Base-by-base conservation (phyloP, 2,888 invertebrate genomes). In the Lumbricus terrestris region DNA sequence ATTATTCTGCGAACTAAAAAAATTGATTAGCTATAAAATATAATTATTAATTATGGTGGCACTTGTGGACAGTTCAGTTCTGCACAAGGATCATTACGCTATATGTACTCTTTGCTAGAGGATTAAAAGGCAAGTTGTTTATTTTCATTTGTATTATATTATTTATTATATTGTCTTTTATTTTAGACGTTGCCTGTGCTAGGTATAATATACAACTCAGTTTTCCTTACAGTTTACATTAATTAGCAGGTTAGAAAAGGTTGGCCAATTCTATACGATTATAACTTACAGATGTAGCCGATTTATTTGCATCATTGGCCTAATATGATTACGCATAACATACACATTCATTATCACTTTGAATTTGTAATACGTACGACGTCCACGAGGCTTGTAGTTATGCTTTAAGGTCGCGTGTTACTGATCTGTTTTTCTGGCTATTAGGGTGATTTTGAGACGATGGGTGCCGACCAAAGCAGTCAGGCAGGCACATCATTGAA, bases 391-490 rank as follows among this genome's bases (percentile, higher is more conserved):
- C n/a, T n/a, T n/a, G n/a, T n/a, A n/a, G n/a, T 69, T 40, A 40
- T 40, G 69, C n/a, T 69, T 69, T 69, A n/a, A 11, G 13, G 69
- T 69, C 69, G 69, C 29, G 69, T 69, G 69, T n/a, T 47, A 13
- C n/a, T n/a, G 69, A 69, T 69, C 29, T n/a, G 69, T n/a, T 69
- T n/a, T 69, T 8, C 69, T 69, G 69, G 69, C 69, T 6, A n/a
- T 69, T 69, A 2, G 29, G 69, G 69, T 69, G n/a, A 29, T 69
- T 69, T 69, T n/a, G 11, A 1, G 29, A 69, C 69, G 82, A 94
- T 94, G 94, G 94, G 94, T 29, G 93, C 94, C 83, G 94, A 94
- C 54, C 94, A 94, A 90, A 94, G 94, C 91, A 92, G 92, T 35
- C 47, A 35, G 37, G 90, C 93, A 6, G 94, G 93, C 37, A 93